A percentile compares a stretch with the other conserved stretches of the same genome.
Conservation (phyloP, 2,888 invertebrate species). For the Heliconius ethilla region DNA sequence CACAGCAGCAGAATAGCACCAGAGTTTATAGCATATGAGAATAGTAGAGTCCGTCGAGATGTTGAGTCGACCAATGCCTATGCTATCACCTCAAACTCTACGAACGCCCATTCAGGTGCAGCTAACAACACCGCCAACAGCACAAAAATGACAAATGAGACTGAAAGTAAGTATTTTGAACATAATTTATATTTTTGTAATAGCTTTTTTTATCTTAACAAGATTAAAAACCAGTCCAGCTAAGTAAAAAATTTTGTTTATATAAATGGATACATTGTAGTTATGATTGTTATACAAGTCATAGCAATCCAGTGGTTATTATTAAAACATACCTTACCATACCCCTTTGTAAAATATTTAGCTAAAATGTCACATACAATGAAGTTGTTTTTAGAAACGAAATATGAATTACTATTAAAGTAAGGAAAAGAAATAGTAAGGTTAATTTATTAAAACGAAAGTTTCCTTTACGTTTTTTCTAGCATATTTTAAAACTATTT, state of each 20-base stretch:
- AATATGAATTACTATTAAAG: neutral
- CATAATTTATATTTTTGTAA: neutral
- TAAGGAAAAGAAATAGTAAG: neutral
- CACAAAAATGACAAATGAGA: conserved; percentile 16
- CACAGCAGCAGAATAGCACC: conserved; percentile 28
- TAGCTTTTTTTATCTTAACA: neutral
- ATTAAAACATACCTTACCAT: neutral
- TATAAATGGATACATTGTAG: neutral
- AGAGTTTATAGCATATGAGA: conserved; percentile 39
- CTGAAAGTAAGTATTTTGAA: conserved; percentile 33
- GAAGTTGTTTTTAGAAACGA: neutral
- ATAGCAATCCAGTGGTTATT: neutral
- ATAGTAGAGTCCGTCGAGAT: conserved; percentile 44
- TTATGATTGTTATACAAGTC: neutral
- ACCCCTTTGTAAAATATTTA: neutral
- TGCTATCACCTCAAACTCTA: neutral
- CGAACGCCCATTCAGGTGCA: neutral
- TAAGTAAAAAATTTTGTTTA: neutral
- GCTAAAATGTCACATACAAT: neutral
- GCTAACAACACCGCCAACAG: conserved; percentile 20
- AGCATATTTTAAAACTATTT: neutral
- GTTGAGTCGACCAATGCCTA: conserved; percentile 6
- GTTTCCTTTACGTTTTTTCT: too few relatives aligned
- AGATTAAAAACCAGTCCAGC: neutral
- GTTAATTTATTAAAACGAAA: neutral